phyloP scores from a whole-genome alignment of 64 coral and sea anemone species.

The Pachyseris speciosa region DNA sequence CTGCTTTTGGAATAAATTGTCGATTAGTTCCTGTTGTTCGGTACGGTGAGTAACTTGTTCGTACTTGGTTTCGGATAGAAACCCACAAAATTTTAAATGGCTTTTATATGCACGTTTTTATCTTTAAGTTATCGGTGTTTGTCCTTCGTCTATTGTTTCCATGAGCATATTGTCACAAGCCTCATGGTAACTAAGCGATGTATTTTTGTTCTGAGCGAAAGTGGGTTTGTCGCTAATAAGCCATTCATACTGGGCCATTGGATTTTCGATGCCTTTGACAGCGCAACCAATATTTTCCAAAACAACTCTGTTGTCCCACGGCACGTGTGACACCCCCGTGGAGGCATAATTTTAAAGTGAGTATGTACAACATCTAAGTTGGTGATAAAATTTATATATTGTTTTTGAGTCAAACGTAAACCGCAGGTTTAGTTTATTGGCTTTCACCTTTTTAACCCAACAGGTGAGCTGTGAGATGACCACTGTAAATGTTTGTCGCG shows the following conservation, averaged over 20 bases:
- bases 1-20: background rate
- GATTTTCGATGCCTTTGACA: too few species aligned
- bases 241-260: background rate
- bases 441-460: background rate
- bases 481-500: background rate
- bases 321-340: background rate
- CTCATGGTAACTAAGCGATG: background rate
- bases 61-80: background rate
- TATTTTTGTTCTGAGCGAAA: too few species aligned
- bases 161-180: background rate
- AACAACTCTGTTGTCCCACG: background rate
- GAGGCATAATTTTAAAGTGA: background rate
- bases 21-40: background rate
- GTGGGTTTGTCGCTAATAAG: background rate
- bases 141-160: background rate
- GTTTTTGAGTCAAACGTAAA: background rate
- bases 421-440: background rate
- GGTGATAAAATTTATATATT: background rate
- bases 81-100: background rate
- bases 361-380: background rate
- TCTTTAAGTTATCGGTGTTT: background rate
- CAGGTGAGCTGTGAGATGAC: background rate
- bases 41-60: background rate
- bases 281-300: too few species aligned
- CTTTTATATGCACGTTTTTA: background rate